Conservation (phyloP, 2,113 vertebrate genomes). For the Poecile atricapillus region DNA sequence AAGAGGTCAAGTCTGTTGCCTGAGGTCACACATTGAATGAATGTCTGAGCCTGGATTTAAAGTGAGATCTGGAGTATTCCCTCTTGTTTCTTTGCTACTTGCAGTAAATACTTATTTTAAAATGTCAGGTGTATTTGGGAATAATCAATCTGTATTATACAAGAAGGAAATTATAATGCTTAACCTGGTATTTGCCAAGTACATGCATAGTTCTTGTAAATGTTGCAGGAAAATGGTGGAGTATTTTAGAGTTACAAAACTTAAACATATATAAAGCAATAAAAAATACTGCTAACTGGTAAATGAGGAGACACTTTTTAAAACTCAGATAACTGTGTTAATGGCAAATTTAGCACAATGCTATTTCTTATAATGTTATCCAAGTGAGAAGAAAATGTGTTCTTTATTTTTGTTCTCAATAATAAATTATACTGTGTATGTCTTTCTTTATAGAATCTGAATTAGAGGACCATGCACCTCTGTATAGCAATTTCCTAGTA, state of each 20-base stretch:
- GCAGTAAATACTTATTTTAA: neutral
- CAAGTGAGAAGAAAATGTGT: neutral
- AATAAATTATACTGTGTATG: neutral
- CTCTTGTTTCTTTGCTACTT: neutral
- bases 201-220: neutral
- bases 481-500: neutral
- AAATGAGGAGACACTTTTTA: neutral
- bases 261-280: neutral
- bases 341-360: neutral
- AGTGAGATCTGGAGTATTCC: neutral
- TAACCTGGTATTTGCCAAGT: neutral
- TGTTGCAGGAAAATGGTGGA: neutral
- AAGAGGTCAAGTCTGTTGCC: constrained; percentile 23
- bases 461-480: neutral
- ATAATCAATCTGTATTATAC: neutral
- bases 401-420: neutral
- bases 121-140: neutral
- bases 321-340: neutral
- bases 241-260: neutral
- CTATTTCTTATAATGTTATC: neutral
- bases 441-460: neutral
- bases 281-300: neutral
- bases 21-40: constrained; percentile 22
- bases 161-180: constrained; percentile 3
- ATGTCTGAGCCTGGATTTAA: neutral